Base-by-base conservation (phyloP, 2,888 invertebrate species). In the Petrolisthes manimaculis region DNA sequence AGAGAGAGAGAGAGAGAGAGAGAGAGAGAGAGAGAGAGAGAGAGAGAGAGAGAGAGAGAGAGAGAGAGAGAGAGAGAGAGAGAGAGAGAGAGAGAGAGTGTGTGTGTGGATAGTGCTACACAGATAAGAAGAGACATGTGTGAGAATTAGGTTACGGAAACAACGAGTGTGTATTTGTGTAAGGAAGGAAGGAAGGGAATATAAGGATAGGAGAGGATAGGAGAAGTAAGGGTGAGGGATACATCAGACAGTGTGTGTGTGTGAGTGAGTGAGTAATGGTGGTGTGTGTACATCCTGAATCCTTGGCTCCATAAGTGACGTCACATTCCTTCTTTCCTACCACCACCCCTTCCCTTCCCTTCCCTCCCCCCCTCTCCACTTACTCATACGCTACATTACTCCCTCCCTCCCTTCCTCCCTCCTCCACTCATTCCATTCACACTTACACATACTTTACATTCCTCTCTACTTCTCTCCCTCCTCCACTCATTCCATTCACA, bases 231-330 rank as follows among this genome's bases (percentile, higher is more conserved):
- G 56, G 61, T 21, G 61, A 81, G 18, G 18, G 67, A 21, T 18
- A 24, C 21, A 24, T 54, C 18, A 24, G 24, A 12, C 56, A 3
- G 53, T 79, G 37, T 79, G 79, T 79, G 79, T 79, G 79, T 79
- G 79, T 79, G 79, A 53, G 71, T 71, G 78, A 18, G 78, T 78
- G 78, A 21, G 78, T 53, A 51, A 24, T 21, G 18, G 78, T 53
- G 78, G n/a, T 78, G 78, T 78, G 78, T 51, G 53, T 24, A n/a
- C n/a, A n/a, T n/a, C n/a, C n/a, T n/a, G n/a, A n/a, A n/a, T n/a
- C n/a, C n/a, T n/a, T n/a, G n/a, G n/a, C n/a, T n/a, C n/a, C n/a
- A n/a, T n/a, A n/a, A n/a, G n/a, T n/a, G n/a, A n/a, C n/a, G n/a
- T n/a, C n/a, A n/a, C n/a, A n/a, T n/a, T n/a, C n/a, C n/a, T n/a